Base-by-base conservation (phyloP, 2,888 invertebrate genomes). In the Cepaea hortensis region DNA sequence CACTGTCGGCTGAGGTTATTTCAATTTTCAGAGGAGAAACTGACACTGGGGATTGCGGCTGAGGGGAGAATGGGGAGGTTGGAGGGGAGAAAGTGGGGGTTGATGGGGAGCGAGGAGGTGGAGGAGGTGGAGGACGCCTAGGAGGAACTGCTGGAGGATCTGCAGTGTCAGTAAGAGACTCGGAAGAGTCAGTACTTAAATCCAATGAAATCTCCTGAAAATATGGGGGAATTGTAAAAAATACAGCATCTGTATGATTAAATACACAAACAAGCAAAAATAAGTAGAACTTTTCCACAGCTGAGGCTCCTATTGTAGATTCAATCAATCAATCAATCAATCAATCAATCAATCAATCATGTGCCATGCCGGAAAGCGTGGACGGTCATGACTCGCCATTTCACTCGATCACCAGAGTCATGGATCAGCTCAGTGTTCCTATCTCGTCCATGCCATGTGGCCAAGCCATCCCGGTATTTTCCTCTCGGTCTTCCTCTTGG, bases 191-290 rank as follows among this genome's bases (percentile, higher is more conserved):
- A 23, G 76, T 76, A 55, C 68, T 80, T 68, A 77, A 23, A 76
- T 81, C 83, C 83, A 79, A 35, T 20, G 50, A 72, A 72, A 87
- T 48, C 7, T 87, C 87, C 87, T 87, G 87, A 72, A 87, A 83
- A 73, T 15, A 81, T 68, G 46, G 61, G 3, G 18, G 70, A 50
- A 81, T 15, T 68, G 18, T 70, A 48, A 70, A 48, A 20, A 75
- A 23, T 6, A 68, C 68, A 79, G 15, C 23, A 62, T 35, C 5
- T 55, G 4, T 48, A 35, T n/a, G 20, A 46, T 46, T 61, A 80
- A 80, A 13, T 80, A 11, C 23, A 62, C 13, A 65, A 55, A 55
- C 55, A 55, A 9, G 6, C 55, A 55, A 11, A 55, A 55, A 55
- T 55, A 55, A 55, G 55, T 11, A 55, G 55, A 55, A 9, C 3